Conservation (phyloP, 2,888 invertebrate species). For the Oxytorus armatus region DNA sequence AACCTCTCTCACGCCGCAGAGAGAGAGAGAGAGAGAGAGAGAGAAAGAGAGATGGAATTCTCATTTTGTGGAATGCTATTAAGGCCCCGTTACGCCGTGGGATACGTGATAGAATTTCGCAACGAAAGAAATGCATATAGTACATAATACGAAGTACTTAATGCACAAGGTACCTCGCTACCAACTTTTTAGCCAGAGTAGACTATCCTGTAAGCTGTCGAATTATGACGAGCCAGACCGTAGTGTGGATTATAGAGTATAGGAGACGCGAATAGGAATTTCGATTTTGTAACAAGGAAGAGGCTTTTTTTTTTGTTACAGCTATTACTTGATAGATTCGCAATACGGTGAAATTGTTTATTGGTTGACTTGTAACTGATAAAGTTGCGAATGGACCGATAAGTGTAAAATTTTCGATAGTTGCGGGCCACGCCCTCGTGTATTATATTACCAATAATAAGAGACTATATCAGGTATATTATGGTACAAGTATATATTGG, state of each 20-base stretch:
- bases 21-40: conserved; percentile 39
- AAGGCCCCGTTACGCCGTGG: conserved; percentile 57
- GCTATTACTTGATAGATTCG: too few relatives aligned
- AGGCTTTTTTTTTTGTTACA: too few relatives aligned
- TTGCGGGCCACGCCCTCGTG: background rate
- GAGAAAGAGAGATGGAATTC: conserved; percentile 59
- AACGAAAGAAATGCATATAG: conserved; percentile 59
- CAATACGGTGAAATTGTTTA: too few relatives aligned
- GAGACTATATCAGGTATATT: background rate
- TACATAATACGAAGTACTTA: conserved; percentile 42
- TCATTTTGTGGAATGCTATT: conserved; percentile 65
- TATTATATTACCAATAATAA: conserved; percentile 16
- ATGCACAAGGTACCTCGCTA: conserved; percentile 34
- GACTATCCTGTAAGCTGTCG: background rate
- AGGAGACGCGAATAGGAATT: too few relatives aligned
- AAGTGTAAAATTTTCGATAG: background rate
- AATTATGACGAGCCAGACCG: background rate
- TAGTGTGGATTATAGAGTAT: background rate
- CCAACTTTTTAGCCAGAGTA: conserved; percentile 7
- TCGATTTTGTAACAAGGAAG: too few relatives aligned
- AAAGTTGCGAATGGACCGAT: background rate
- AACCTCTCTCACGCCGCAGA: conserved; percentile 35
- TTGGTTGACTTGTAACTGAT: too few relatives aligned
- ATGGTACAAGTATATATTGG: background rate
- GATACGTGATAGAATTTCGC: conserved; percentile 67